Conservation (phyloP, 2,888 invertebrate genomes). For the Hesperia comma region DNA sequence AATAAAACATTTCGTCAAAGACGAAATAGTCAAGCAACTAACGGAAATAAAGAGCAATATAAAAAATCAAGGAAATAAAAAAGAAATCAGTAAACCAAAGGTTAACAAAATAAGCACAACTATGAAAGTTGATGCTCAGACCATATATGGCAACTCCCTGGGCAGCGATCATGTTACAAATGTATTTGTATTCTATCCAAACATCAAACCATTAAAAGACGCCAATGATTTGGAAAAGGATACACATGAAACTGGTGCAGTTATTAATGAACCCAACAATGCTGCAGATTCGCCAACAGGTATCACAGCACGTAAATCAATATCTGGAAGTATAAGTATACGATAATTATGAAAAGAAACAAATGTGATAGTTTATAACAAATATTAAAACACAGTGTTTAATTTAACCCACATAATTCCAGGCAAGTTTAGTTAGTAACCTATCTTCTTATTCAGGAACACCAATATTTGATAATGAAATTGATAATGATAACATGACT, state of each 20-base stretch:
- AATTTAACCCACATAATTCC: too few species aligned
- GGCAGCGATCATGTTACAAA: constrained; percentile 63
- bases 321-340: neutral
- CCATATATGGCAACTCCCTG: constrained; percentile 56
- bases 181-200: constrained; percentile 60
- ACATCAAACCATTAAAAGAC: constrained; percentile 28
- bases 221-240: neutral
- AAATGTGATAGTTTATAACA: too few species aligned
- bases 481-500: too few species aligned
- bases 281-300: neutral
- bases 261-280: neutral
- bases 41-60: constrained; percentile 7
- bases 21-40: constrained; percentile 39
- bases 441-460: too few species aligned
- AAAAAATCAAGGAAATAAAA: neutral
- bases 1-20: constrained; percentile 37
- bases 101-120: neutral
- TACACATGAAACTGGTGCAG: neutral
- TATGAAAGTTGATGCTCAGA: constrained; percentile 48
- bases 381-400: too few species aligned
- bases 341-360: neutral
- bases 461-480: too few species aligned
- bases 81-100: neutral
- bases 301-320: neutral
- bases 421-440: too few species aligned